These are phyloP conservation scores for Cephus cinctus DNA, from an alignment of 1,140 invertebrate species.

Conservation along the genomic window DNA sequence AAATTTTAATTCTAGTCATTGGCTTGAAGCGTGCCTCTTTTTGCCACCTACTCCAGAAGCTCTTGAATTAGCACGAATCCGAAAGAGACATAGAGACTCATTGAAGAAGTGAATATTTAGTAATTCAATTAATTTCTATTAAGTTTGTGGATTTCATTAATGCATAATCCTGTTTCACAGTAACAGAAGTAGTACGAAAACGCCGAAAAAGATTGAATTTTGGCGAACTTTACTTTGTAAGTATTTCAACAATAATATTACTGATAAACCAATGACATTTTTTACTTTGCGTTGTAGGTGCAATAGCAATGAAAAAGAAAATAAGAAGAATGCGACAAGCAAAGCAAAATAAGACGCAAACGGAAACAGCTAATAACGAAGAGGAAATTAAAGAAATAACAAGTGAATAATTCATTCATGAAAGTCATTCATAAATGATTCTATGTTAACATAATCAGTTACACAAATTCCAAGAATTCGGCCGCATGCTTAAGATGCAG, in stretches of 20 bases:
- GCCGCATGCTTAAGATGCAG: too few relatives aligned
- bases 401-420: too few relatives aligned
- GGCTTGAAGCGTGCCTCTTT: slow-evolving; percentile 37
- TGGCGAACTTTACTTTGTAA: slow-evolving; percentile 35
- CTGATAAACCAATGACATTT: slow-evolving; percentile 1
- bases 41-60: slow-evolving; percentile 33
- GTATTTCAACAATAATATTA: slow-evolving; percentile 12
- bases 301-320: slow-evolving; percentile 36
- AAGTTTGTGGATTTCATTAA: slow-evolving; percentile 1
- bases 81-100: slow-evolving; percentile 32
- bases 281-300: slow-evolving; percentile 27
- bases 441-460: too few relatives aligned
- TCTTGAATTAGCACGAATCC: slow-evolving; percentile 32
- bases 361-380: too few relatives aligned
- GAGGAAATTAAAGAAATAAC: too few relatives aligned
- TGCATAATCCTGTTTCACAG: not conserved
- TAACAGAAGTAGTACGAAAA: slow-evolving; percentile 5
- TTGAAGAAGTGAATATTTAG: slow-evolving; percentile 22
- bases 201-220: slow-evolving; percentile 21
- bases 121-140: slow-evolving; percentile 1
- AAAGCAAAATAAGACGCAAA: slow-evolving; percentile 19
- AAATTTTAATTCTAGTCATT: slow-evolving; percentile 23
- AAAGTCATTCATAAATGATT: too few relatives aligned
- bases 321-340: slow-evolving; percentile 27
- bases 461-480: too few relatives aligned